Evolutionary conservation across 2,888 invertebrate species (phyloP).

Genomic region (Strigamia crassipes): DNA sequence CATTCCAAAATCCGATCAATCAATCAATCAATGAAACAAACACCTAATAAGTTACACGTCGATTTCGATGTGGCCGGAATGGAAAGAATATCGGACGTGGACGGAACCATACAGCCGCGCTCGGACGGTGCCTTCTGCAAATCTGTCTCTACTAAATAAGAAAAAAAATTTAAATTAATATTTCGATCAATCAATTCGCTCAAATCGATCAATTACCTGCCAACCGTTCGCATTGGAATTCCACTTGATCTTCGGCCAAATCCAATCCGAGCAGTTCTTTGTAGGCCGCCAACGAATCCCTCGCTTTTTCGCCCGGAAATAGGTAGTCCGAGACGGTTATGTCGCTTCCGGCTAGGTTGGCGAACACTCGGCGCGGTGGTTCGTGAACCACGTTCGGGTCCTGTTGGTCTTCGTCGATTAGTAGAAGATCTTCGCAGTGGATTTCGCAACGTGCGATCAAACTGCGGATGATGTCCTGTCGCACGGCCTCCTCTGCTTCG

Average conservation of each 20-base stretch:
- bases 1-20: no score
- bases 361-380: conserved; percentile 83
- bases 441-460: conserved; percentile 83
- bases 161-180: not conserved
- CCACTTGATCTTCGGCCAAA: conserved; percentile 71
- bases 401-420: conserved; percentile 74
- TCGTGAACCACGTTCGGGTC: conserved; percentile 82
- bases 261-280: conserved; percentile 79
- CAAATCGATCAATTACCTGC: conserved; percentile 70
- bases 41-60: not conserved
- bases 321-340: conserved; percentile 85
- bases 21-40: no score
- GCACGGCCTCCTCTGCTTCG: conserved; percentile 74
- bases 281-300: conserved; percentile 78
- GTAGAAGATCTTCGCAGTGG: conserved; percentile 82
- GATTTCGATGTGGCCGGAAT: not conserved
- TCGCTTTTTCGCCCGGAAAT: conserved; percentile 85
- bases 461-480: conserved; percentile 83
- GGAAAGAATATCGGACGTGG: conserved; percentile 7
- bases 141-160: not conserved
- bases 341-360: conserved; percentile 68
- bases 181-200: no score
- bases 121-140: not conserved
- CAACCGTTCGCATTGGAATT: conserved; percentile 76
- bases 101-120: not conserved